Evolutionary conservation across 2,113 vertebrate species (phyloP), one percentile per base, ranked within the genome.

Genomic region (Pangasianodon gigas): DNA sequence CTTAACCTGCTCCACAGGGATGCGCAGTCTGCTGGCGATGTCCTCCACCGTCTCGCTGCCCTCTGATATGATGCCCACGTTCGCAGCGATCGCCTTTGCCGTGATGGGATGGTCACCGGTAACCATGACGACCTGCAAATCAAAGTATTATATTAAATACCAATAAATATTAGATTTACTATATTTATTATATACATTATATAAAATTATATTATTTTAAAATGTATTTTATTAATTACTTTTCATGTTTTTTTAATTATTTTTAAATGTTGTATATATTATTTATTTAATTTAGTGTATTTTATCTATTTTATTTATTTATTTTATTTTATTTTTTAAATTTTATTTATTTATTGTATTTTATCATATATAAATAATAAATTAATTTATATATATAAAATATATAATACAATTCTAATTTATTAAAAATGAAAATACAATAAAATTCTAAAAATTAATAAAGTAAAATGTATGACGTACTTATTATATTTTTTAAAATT

Each of bases 51-150:
- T 98, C 95, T 98, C 97, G 0, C 97, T 98, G 88, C 97, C 97
- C 93, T 98, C 97, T 0, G 97, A 98, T 93, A 98, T 98, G 95
- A 98, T 98, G 48, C 97, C 97, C 75, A 98, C 97, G 1, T 97
- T 97, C 92, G 98, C 98, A 88, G 97, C 97, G 1, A 98, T 98
- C 88, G 97, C 97, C 92, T 98, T 98, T 87, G 97, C 97, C 1
- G 97, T 98, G 95, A 98, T 98, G 89, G 97, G 97, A 89, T 98
- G 97, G 93, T 98, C 97, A 0, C 97, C 97, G 0, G 97, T 98
- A 90, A 98, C 97, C 97, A 98, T 98, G 89, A 98, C 97, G 80
- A 98, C 97, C 96, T 98, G 97, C 11, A 85, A 9, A 88, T 62
- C 29, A 52, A 67, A 54, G 48, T 54, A n/a, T 29, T 29, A 14